phyloP scores from a whole-genome alignment of 2,888 invertebrate genomes.

The Podabrus alpinus region DNA sequence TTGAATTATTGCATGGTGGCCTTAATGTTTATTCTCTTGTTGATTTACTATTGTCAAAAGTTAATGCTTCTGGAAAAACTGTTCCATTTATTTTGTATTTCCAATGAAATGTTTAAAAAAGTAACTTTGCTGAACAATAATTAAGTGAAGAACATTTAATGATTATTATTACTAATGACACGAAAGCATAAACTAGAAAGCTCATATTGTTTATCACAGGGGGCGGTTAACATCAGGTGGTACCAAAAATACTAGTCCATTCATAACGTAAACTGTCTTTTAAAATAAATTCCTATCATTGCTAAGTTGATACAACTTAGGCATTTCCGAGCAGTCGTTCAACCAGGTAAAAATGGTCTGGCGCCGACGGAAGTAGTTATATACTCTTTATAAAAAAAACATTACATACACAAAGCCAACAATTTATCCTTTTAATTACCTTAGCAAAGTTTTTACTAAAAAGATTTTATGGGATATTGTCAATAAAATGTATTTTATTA shows the following conservation, averaged over 20 bases:
- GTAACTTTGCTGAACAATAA: background rate
- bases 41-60: background rate
- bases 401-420: background rate
- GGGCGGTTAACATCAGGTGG: conserved; percentile 38
- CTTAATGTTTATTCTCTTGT: background rate
- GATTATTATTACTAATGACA: conserved; percentile 2
- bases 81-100: background rate
- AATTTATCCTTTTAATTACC: background rate
- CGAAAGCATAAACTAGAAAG: background rate
- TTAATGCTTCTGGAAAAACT: background rate
- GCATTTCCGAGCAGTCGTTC: conserved; percentile 24
- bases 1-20: background rate
- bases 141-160: background rate
- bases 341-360: conserved; percentile 40
- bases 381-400: background rate
- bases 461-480: background rate
- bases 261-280: conserved; percentile 46
- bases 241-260: conserved; percentile 39
- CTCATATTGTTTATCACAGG: conserved; percentile 38
- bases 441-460: background rate
- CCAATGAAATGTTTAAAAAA: background rate
- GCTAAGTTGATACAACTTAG: conserved; percentile 28
- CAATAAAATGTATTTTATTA: background rate
- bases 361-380: conserved; percentile 37
- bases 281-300: conserved; percentile 47